These are phyloP conservation scores for Mobula hypostoma DNA, from an alignment of 2,113 vertebrate species.

Conservation along the genomic window DNA sequence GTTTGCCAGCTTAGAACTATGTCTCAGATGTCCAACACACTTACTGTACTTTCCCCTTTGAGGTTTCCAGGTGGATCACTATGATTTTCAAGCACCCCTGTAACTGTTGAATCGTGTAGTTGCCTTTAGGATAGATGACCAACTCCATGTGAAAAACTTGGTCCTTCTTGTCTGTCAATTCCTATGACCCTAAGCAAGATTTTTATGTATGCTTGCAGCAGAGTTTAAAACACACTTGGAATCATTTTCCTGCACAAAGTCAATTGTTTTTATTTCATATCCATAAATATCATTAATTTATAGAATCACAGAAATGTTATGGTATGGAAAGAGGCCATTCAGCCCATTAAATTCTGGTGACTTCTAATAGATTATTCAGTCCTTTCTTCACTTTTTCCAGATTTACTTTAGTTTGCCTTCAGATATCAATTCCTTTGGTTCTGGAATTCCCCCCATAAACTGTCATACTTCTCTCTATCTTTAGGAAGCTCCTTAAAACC, in stretches of 20 bases:
- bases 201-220: background rate
- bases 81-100: background rate
- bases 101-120: background rate
- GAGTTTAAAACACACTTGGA: background rate
- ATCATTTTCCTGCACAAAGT: background rate
- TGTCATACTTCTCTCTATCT: background rate
- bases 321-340: no score
- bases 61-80: background rate
- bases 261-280: background rate
- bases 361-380: no score
- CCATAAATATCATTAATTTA: background rate
- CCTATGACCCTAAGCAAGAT: background rate
- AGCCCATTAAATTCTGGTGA: no score
- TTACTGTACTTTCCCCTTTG: background rate
- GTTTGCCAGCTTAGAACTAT: background rate
- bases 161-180: background rate
- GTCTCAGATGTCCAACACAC: background rate
- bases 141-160: background rate
- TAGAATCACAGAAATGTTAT: no score
- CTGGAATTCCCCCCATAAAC: background rate
- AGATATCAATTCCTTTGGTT: background rate
- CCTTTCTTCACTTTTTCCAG: background rate
- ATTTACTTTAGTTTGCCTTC: background rate
- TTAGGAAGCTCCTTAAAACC: background rate
- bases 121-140: background rate